Percentiles rank a stretch among this genome's conserved stretches.
Evolutionary conservation across 53 echinoderm and acorn worm genomes (phyloP).

Genomic region (Antedon mediterranea): DNA sequence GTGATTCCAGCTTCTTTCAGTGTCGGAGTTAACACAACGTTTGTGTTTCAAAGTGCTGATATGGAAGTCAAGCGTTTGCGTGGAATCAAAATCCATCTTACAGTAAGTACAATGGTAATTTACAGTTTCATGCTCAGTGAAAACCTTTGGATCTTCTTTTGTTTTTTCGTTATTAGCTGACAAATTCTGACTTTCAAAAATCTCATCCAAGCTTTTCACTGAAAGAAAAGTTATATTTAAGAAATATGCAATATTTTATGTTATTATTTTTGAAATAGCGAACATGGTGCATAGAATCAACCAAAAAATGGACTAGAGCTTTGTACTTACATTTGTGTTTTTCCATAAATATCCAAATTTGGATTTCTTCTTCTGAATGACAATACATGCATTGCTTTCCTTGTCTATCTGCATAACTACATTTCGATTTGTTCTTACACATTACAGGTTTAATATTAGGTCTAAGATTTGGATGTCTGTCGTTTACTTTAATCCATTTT

Average conservation of each 20-base stretch:
- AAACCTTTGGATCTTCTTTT: neutral
- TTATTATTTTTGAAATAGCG: too few species aligned
- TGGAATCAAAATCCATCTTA: conserved; percentile 32
- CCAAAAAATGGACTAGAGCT: too few species aligned
- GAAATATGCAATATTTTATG: too few species aligned
- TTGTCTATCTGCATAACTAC: conserved; percentile 21
- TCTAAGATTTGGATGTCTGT: conserved; percentile 33
- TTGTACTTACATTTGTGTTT: conserved; percentile 37
- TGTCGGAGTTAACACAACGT: conserved; percentile 62
- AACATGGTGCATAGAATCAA: too few species aligned
- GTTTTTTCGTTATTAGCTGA: neutral
- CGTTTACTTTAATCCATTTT: conserved; percentile 33
- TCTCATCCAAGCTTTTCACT: neutral
- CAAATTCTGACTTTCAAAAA: neutral
- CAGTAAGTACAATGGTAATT: conserved; percentile 68
- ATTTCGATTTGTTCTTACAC: conserved; percentile 22
- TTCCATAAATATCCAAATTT: conserved; percentile 66
- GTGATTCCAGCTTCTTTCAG: conserved; percentile 66
- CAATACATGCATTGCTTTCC: conserved; percentile 59
- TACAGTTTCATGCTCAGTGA: neutral
- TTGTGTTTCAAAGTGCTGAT: conserved; percentile 43
- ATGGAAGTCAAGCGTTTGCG: conserved; percentile 45
- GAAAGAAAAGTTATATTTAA: too few species aligned
- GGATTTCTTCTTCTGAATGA: conserved; percentile 40
- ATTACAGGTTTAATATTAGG: conserved; percentile 28